Evolutionary conservation across 2,113 vertebrate genomes (phyloP), one percentile per base, ranked within the genome.

Genomic region (Argyrosomus japonicus): DNA sequence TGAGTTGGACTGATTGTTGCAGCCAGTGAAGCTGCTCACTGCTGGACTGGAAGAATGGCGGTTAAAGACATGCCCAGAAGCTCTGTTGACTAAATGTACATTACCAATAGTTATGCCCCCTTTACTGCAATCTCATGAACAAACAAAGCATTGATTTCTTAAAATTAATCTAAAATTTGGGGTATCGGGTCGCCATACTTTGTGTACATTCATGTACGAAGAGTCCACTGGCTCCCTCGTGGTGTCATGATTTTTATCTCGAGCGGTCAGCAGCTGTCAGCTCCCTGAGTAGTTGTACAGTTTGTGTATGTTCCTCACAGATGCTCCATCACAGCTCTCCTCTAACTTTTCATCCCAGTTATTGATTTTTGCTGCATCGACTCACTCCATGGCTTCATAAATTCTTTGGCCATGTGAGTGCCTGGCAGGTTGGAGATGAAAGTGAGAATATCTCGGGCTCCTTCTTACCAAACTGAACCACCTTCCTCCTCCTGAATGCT

Each of bases 341-440:
- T 3, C 54, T n/a, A 51, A 43, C 54, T 65, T 32, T 68, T 77
- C 21, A 19, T 47, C 75, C 77, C 57, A 12, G n/a, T 36, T 75
- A 86, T 86, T 1, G 73, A 88, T 80, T 74, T 74, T 21, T 67
- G 45, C 43, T 58, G 68, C 43, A 60, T 64, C 4, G 63, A 79
- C 9, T 68, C 0, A 2, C 67, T 47, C 36, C 51, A 27, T 5
- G 18, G 64, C 50, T 61, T 71, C 64, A 83, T 83, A 61, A 74
- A 71, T 86, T 62, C 32, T n/a, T 15, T 4, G 19, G 60, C n/a
- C 70, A 7, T 78, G 53, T 29, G 56, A 54, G 50, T 2, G 15
- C 10, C 21, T 27, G 80, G 81, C 80, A 69, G 72, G 25, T 65
- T 21, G 43, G 27, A 83, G 72, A 86, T 81, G 68, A 63, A 68